Percentiles rank a stretch among this genome's conserved stretches.
These are phyloP conservation scores for Harpagifer antarcticus DNA, from an alignment of 2,797 vertebrate genomes.

Conservation along the genomic window DNA sequence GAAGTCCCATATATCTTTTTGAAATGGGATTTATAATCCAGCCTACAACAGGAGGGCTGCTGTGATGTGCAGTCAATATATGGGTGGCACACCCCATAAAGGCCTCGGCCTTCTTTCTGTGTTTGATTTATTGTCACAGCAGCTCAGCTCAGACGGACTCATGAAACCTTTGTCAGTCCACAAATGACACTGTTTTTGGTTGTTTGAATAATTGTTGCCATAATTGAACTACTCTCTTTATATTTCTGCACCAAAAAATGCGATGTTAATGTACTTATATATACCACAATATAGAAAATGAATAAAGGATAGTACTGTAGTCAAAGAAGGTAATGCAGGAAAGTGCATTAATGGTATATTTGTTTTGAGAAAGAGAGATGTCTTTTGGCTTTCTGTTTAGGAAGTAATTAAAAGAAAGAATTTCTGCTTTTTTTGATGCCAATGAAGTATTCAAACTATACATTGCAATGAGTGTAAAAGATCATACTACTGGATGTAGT, in stretches of 20 bases:
- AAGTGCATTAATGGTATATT: not conserved
- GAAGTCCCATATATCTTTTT: conserved; percentile 70
- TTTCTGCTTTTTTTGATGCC: not conserved
- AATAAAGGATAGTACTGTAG: not conserved
- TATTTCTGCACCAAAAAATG: conserved; percentile 10
- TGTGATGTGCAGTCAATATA: conserved; percentile 82
- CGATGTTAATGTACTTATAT: not conserved
- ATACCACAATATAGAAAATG: not conserved
- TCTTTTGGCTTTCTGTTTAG: not conserved
- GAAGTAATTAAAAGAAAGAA: not conserved
- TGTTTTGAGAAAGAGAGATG: not conserved
- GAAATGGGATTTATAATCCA: conserved; percentile 78
- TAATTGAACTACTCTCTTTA: conserved; percentile 8
- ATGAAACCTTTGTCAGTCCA: conserved; percentile 87
- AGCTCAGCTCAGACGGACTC: conserved; percentile 84
- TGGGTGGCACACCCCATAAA: conserved; percentile 86
- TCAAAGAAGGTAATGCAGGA: not conserved
- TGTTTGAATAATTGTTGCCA: conserved; percentile 78
- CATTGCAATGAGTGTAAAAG: not conserved
- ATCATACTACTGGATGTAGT: not conserved
- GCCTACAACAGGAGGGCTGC: conserved; percentile 66
- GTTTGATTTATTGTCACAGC: conserved; percentile 87
- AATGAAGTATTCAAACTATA: conserved; percentile 4
- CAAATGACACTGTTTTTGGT: conserved; percentile 86
- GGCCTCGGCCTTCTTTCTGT: conserved; percentile 84